Conservation (phyloP, 2,797 vertebrate species). For the Lemur catta region DNA sequence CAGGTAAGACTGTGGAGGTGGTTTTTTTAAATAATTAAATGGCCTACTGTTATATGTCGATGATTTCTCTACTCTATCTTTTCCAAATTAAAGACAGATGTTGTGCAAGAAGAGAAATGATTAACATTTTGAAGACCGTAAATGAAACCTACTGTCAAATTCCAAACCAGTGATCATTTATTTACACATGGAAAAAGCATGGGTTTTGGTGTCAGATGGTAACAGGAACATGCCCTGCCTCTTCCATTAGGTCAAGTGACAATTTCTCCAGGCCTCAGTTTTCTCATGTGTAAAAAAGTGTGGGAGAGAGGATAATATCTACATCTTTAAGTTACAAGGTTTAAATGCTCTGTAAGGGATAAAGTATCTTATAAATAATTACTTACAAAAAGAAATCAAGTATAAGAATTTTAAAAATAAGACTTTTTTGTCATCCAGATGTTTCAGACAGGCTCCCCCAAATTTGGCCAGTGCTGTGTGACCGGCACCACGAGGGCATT, state of each 20-base stretch:
- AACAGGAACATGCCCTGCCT: background rate
- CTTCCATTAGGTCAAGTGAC: background rate
- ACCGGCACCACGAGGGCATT: background rate
- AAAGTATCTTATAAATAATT: background rate
- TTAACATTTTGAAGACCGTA: background rate
- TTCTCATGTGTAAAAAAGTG: background rate
- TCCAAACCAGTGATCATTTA: background rate
- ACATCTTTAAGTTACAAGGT: background rate
- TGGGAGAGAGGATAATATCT: background rate
- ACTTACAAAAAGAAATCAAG: background rate
- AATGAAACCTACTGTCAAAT: background rate
- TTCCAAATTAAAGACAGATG: slow-evolving; percentile 10
- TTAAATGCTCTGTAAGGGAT: background rate
- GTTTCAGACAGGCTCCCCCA: background rate
- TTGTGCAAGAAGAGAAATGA: background rate
- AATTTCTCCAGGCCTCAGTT: background rate
- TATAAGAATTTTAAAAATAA: background rate
- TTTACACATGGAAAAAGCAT: background rate
- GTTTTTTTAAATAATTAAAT: slow-evolving; percentile 9
- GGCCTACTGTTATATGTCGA: background rate
- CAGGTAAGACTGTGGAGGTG: background rate
- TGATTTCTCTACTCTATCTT: background rate
- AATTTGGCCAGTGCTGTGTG: background rate
- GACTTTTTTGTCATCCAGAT: background rate
- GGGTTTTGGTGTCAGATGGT: background rate